These are phyloP conservation scores for Sebastes nivosus DNA, from an alignment of 2,797 vertebrate genomes.

Conservation along the genomic window DNA sequence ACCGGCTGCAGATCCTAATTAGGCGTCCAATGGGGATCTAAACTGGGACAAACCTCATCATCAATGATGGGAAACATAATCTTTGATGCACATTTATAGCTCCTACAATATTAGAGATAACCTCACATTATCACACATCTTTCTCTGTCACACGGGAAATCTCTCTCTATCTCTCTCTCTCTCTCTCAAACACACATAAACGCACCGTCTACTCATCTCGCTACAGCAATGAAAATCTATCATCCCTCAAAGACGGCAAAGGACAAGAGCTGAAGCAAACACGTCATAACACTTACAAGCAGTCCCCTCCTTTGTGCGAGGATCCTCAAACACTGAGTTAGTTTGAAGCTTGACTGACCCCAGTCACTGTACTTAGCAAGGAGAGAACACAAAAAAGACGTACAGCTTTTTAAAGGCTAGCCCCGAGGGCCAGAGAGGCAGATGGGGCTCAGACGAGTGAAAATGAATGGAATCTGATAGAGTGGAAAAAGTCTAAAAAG, in stretches of 20 bases:
- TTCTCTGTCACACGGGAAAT: not conserved
- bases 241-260: conserved; percentile 28
- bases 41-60: conserved; percentile 64
- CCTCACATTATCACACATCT: conserved; percentile 5
- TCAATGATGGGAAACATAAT: conserved; percentile 51
- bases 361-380: conserved; percentile 69
- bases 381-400: conserved; percentile 53
- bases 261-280: conserved; percentile 46
- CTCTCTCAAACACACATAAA: conserved; percentile 18
- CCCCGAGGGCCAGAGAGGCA: conserved; percentile 64
- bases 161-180: not conserved
- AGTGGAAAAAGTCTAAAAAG: conserved; percentile 77
- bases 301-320: conserved; percentile 50
- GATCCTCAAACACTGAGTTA: conserved; percentile 61
- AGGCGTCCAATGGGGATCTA: conserved; percentile 54
- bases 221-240: conserved; percentile 15
- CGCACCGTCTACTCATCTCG: conserved; percentile 5
- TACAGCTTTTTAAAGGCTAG: conserved; percentile 69
- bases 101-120: conserved; percentile 20
- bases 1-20: conserved; percentile 71
- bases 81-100: conserved; percentile 52
- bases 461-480: conserved; percentile 78
- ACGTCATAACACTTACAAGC: conserved; percentile 38
- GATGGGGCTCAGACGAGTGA: conserved; percentile 68
- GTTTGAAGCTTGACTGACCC: conserved; percentile 75